A percentile compares a stretch with the other conserved stretches of the same genome.
Conservation (phyloP, 2,797 vertebrate genomes). For the Ambastaia sidthimunki region DNA sequence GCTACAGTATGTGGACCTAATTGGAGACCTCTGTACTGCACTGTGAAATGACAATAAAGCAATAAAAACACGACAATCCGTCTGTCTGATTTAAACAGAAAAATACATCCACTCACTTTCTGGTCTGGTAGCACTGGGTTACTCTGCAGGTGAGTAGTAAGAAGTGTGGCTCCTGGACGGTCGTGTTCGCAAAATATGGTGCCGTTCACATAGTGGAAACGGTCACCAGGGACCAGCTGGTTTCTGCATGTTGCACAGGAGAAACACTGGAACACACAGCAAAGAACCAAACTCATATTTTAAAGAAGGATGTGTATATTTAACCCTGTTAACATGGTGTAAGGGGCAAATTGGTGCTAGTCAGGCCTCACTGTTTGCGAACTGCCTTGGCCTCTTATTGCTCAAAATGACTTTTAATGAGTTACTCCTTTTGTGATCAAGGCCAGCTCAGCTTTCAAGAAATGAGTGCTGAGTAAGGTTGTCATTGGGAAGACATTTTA, state of each 20-base stretch:
- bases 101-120: conserved; percentile 72
- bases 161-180: conserved; percentile 74
- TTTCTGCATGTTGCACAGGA: conserved; percentile 85
- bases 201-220: conserved; percentile 84
- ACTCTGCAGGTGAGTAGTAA: conserved; percentile 78
- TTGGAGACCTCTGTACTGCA: no score
- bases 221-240: conserved; percentile 82
- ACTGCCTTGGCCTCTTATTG: not conserved
- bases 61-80: no score
- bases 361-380: not conserved
- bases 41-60: no score
- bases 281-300: not conserved
- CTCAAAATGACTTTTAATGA: not conserved
- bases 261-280: conserved; percentile 77
- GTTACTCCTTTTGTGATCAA: not conserved
- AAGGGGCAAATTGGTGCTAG: conserved; percentile 3
- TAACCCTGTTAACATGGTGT: not conserved
- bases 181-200: conserved; percentile 87
- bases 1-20: no score
- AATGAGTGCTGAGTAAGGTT: not conserved
- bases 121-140: conserved; percentile 81
- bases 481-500: conserved; percentile 5
- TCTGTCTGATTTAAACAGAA: no score
- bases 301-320: not conserved
- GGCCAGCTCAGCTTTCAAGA: not conserved